phyloP scores from a whole-genome alignment of 2,888 invertebrate genomes.

The Bombylius discolor region DNA sequence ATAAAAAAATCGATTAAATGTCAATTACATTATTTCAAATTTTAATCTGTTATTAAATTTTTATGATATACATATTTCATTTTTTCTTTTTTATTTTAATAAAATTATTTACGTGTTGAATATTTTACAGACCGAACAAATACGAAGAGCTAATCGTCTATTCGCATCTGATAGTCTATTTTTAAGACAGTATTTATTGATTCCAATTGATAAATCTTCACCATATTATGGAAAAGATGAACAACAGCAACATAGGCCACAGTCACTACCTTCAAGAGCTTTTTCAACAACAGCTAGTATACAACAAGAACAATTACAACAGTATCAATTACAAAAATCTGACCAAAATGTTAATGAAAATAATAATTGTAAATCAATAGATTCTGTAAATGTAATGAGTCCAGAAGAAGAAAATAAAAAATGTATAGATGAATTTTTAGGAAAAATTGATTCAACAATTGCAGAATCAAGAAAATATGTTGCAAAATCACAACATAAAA shows the following conservation, averaged over 20 bases:
- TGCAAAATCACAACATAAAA: slow-evolving; percentile 60
- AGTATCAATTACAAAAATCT: slow-evolving; percentile 13
- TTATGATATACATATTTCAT: background rate
- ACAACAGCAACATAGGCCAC: slow-evolving; percentile 28
- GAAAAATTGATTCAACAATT: slow-evolving; percentile 71
- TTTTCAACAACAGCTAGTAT: background rate
- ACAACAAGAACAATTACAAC: slow-evolving; percentile 6
- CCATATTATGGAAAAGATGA: slow-evolving; percentile 44
- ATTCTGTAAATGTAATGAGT: slow-evolving; percentile 42
- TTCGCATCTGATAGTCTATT: slow-evolving; percentile 91
- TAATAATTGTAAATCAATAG: slow-evolving; percentile 27
- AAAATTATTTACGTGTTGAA: too few relatives aligned
- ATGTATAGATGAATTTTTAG: slow-evolving; percentile 66
- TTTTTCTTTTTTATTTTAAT: slow-evolving; percentile 12
- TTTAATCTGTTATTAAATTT: background rate
- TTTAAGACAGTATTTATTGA: slow-evolving; percentile 73
- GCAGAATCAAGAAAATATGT: slow-evolving; percentile 75
- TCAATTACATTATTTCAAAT: too few relatives aligned
- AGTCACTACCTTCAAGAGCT: slow-evolving; percentile 27
- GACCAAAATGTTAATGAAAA: slow-evolving; percentile 18
- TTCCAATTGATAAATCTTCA: slow-evolving; percentile 61
- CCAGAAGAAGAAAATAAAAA: slow-evolving; percentile 62
- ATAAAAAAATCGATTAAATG: too few relatives aligned
- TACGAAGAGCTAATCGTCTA: slow-evolving; percentile 77
- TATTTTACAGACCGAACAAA: slow-evolving; percentile 75